Base-by-base conservation (phyloP, 2,797 vertebrate species). In the Manis crassicaudata region DNA sequence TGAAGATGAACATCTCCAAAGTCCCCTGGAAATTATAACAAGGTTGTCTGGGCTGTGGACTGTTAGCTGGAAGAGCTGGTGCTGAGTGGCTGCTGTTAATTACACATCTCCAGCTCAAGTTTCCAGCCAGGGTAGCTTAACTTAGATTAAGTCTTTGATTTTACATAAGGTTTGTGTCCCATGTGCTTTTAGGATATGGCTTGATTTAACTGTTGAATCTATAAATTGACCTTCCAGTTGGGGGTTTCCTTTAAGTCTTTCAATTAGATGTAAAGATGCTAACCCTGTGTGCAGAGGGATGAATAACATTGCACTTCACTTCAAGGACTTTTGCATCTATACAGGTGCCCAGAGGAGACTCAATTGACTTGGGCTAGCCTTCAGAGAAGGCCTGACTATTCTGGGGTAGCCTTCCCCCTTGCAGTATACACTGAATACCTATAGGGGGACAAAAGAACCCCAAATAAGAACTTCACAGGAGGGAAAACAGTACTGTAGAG, bases 71-170 rank as follows among this genome's bases (percentile, higher is more conserved):
- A 77, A 70, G 20, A 96, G 83, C 62, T 82, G 92, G 50, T 81
- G 68, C 94, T 93, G 93, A 93, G 62, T 88, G 94, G 32, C 86
- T 88, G 95, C 63, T 93, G 87, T 97, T 98, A 97, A 97, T 98
- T 97, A 95, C 70, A 93, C n/a, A 67, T 1, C 77, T 97, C 85
- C 97, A 97, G 97, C 95, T 97, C 96, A 77, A 90, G 90, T 88
- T 96, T 65, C 70, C 91, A 63, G 95, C 58, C 94, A 97, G 81
- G 82, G 77, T 95, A 70, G 96, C 87, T 97, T 95, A 90, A 97
- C 92, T 58, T 58, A 98, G 98, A 98, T 98, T 97, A 98, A 98
- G 95, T 85, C 95, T 98, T 98, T 98, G 96, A 98, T 98, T 99
- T 98, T 98, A 92, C 88, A 96, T 94, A 96, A 96, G 90, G 84